Evolutionary conservation across 2,888 invertebrate genomes (phyloP), one percentile per base, ranked within the genome.

Genomic region (Aspidiotus rigidus): DNA sequence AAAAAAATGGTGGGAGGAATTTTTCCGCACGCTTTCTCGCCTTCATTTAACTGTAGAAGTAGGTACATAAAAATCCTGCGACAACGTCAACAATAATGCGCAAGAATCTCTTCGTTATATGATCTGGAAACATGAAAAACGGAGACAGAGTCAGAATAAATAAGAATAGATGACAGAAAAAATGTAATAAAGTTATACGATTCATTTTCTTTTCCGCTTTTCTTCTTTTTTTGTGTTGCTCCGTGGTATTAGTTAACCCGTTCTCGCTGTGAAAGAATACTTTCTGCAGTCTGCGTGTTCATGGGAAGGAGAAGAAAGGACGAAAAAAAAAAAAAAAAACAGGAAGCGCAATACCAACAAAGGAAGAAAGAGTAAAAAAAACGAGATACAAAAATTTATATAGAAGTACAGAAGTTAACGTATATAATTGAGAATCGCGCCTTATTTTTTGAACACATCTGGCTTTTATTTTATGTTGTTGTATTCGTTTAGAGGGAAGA

Each of bases 1-100:
- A 28, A 28, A 28, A 28, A 28, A 28, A 28, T 28, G 5, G 28
- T 59, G 59, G 28, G 59, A 17, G 17, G 74, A 82, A 82, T 78
- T 53, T 62, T 62, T 62, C 44, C 16, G 11, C 41, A 28, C 53
- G 15, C 11, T 13, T 62, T 42, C 17, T 17, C 13, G 8, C 16
- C 15, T 62, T 62, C 40, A 62, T 49, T 62, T 62, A 62, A 62
- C 44, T 40, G 28, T 28, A 28, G 28, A 28, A 28, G 28, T 28
- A 28, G 28, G 28, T 28, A 42, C 53, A 62, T 62, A 42, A 62
- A 62, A 62, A 44, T 62, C 62, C 53, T 28, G 42, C 17, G 53
- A 49, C 41, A 17, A 62, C 42, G 53, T 62, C 17, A 8, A 16
- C 62, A 62, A 62, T 62, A 16, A 28, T 42, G 11, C 13, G 28